phyloP scores from a whole-genome alignment of 1,140 invertebrate genomes.

The Caenorhabditis latens region DNA sequence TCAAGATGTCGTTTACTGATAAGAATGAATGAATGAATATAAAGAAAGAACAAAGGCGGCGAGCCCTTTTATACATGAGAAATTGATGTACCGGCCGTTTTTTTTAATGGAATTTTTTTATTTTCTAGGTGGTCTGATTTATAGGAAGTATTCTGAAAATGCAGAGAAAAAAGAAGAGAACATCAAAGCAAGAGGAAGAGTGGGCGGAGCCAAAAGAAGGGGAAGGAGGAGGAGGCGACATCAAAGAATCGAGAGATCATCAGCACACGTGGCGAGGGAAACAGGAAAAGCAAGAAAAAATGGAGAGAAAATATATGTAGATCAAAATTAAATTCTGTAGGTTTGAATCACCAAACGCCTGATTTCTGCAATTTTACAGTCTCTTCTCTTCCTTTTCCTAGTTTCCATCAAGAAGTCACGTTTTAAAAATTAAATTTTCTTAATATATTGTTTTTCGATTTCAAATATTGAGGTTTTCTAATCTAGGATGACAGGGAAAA shows the following conservation, averaged over 20 bases:
- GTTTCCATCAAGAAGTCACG: background rate
- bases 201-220: background rate
- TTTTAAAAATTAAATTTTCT: background rate
- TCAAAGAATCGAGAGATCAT: slow-evolving; percentile 51
- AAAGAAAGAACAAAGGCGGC: slow-evolving; percentile 11
- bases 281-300: background rate
- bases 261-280: background rate
- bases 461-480: too few species aligned
- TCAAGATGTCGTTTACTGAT: too few species aligned
- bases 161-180: background rate
- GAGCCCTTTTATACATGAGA: background rate
- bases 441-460: too few species aligned
- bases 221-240: background rate
- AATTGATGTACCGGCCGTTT: too few species aligned
- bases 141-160: slow-evolving; percentile 6
- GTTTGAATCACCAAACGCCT: background rate
- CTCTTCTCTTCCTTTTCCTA: background rate
- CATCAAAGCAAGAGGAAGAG: background rate
- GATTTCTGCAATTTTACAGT: background rate
- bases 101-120: too few species aligned
- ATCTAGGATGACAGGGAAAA: too few species aligned
- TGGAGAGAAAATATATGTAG: background rate
- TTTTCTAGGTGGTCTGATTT: slow-evolving; percentile 24
- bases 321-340: slow-evolving; percentile 45
- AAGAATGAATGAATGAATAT: background rate